These are phyloP conservation scores for Chrysaora quinquecirrha DNA, from an alignment of 30 jellyfish, hydroid and myxozoan genomes.

Conservation along the genomic window DNA sequence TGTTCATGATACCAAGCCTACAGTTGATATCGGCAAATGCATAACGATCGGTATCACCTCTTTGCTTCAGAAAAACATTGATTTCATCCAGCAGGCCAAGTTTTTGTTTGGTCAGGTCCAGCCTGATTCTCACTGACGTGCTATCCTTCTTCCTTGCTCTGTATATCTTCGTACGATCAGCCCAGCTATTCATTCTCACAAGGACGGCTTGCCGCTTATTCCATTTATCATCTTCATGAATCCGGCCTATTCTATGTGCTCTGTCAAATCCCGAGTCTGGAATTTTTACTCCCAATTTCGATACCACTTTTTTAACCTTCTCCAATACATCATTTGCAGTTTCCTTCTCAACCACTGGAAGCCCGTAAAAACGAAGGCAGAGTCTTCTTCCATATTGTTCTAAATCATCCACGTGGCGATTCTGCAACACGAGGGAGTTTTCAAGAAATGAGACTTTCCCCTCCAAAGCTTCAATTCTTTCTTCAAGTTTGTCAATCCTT, in stretches of 20 bases:
- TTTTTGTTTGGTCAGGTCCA: conserved; percentile 18
- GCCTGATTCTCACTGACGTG: conserved; percentile 3
- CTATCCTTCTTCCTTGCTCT: no score
- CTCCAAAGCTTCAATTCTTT: conserved; percentile 12
- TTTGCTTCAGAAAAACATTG: no score
- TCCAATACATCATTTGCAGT: conserved; percentile 25
- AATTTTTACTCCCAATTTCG: conserved; percentile 10
- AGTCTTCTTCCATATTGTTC: no score
- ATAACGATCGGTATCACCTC: conserved; percentile 13
- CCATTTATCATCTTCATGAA: no score
- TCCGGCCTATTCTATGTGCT: conserved; percentile 36
- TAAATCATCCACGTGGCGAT: conserved; percentile 41
- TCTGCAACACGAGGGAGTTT: conserved; percentile 40
- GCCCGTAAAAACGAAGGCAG: conserved; percentile 15
- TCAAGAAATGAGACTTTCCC: conserved; percentile 20
- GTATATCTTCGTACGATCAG: no score
- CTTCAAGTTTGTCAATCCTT: conserved; percentile 6
- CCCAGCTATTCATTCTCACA: conserved; percentile 28
- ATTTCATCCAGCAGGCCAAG: no score
- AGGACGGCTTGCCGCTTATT: no score
- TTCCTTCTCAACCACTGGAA: conserved; percentile 22
- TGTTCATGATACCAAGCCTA: conserved; percentile 14
- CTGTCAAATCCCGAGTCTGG: conserved; percentile 37
- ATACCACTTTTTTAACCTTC: not conserved
- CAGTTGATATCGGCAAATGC: conserved; percentile 3